Evolutionary conservation across 2,113 vertebrate species (phyloP).

Genomic region (Genyomyrus donnyi): DNA sequence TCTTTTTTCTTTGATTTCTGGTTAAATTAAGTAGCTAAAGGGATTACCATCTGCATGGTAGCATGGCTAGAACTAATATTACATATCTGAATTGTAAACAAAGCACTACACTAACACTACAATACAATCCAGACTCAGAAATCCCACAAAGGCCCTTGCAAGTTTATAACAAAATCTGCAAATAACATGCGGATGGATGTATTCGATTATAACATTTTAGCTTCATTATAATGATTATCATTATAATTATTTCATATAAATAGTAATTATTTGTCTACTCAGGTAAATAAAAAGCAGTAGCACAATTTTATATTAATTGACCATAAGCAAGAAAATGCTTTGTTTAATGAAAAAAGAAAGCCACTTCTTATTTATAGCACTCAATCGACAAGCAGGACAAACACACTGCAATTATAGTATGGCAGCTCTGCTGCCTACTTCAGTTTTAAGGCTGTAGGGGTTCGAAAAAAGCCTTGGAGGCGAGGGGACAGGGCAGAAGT

Average conservation of each 20-base stretch:
- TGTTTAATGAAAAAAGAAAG: background rate
- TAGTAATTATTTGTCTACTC: background rate
- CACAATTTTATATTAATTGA: background rate
- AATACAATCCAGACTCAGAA: background rate
- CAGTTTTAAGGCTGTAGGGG: background rate
- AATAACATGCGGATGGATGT: background rate
- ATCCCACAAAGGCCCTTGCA: background rate
- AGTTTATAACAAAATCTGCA: background rate
- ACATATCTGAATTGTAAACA: slow-evolving; percentile 1
- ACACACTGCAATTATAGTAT: background rate
- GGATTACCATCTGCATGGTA: slow-evolving; percentile 38
- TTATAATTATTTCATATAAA: background rate
- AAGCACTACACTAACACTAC: background rate
- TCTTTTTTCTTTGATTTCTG: slow-evolving; percentile 33
- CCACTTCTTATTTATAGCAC: background rate
- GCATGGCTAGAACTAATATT: background rate
- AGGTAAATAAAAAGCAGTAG: background rate
- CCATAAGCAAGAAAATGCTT: background rate
- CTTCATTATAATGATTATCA: background rate
- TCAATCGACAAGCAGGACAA: background rate
- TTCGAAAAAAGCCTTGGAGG: no score
- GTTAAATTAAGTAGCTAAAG: slow-evolving; percentile 45
- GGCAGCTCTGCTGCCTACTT: background rate
- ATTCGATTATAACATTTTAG: background rate
- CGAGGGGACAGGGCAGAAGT: background rate